phyloP scores from a whole-genome alignment of 2,888 invertebrate species.

The Brenthis hecate region DNA sequence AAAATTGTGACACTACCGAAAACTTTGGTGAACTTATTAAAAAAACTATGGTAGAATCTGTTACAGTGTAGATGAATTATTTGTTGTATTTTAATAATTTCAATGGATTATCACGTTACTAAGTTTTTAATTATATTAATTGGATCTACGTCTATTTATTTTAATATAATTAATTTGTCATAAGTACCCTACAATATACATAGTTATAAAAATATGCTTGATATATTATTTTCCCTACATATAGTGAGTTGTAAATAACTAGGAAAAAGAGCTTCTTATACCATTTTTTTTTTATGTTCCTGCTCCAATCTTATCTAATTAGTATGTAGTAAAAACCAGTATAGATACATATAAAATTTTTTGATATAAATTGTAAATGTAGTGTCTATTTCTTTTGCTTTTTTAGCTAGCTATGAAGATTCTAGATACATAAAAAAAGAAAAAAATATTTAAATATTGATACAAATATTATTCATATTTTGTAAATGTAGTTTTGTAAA shows the following conservation, averaged over 20 bases:
- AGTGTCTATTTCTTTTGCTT: too few relatives aligned
- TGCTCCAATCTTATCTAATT: neutral
- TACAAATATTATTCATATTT: too few relatives aligned
- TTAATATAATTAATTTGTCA: constrained; percentile 18
- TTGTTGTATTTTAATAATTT: constrained; percentile 72
- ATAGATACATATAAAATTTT: too few relatives aligned
- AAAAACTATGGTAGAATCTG: constrained; percentile 95
- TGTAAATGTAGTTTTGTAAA: too few relatives aligned
- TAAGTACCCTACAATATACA: constrained; percentile 14
- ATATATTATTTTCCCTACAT: constrained; percentile 18
- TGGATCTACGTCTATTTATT: constrained; percentile 47
- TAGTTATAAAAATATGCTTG: constrained; percentile 19
- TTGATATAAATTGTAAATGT: too few relatives aligned
- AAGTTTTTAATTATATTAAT: constrained; percentile 72
- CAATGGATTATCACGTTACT: constrained; percentile 70
- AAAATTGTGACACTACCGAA: constrained; percentile 75
- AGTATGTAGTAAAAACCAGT: too few relatives aligned
- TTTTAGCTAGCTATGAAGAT: too few relatives aligned
- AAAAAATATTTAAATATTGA: too few relatives aligned
- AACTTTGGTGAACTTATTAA: constrained; percentile 96
- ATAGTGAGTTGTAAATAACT: constrained; percentile 20
- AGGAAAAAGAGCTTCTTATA: neutral
- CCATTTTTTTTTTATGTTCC: neutral
- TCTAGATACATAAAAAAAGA: too few relatives aligned
- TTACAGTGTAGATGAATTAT: constrained; percentile 86